These are phyloP conservation scores for Epinotia nisella DNA, from an alignment of 2,888 invertebrate genomes.

Conservation along the genomic window DNA sequence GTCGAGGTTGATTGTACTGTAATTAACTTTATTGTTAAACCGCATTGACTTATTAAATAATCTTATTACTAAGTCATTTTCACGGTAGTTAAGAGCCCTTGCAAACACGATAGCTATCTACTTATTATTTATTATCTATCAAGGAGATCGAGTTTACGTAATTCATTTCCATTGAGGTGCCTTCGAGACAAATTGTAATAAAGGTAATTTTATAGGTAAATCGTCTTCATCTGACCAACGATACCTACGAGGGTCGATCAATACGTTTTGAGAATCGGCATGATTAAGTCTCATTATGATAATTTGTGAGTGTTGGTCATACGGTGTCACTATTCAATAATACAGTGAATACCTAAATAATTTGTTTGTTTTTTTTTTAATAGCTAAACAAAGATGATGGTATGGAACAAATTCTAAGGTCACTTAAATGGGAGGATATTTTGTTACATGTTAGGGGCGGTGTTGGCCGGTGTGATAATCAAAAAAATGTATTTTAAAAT, in stretches of 20 bases:
- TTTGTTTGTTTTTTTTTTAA: too few relatives aligned
- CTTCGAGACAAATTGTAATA: slow-evolving; percentile 19
- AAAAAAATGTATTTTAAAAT: too few relatives aligned
- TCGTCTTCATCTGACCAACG: neutral
- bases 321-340: too few relatives aligned
- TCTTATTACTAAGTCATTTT: slow-evolving; percentile 43
- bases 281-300: too few relatives aligned
- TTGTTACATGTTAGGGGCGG: too few relatives aligned
- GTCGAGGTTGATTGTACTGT: slow-evolving; percentile 14
- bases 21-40: slow-evolving; percentile 43
- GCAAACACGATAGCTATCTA: slow-evolving; percentile 28
- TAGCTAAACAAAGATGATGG: too few relatives aligned
- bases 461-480: too few relatives aligned
- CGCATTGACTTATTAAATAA: slow-evolving; percentile 38
- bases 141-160: slow-evolving; percentile 39
- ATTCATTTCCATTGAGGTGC: slow-evolving; percentile 17
- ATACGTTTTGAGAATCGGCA: neutral
- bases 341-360: too few relatives aligned
- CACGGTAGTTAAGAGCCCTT: slow-evolving; percentile 32
- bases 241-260: neutral
- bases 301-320: too few relatives aligned
- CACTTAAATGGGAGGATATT: too few relatives aligned
- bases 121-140: slow-evolving; percentile 38
- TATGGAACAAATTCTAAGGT: too few relatives aligned
- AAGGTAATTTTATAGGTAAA: neutral